Evolutionary conservation across 2,797 vertebrate genomes (phyloP).

Genomic region (Naso thynnoides): DNA sequence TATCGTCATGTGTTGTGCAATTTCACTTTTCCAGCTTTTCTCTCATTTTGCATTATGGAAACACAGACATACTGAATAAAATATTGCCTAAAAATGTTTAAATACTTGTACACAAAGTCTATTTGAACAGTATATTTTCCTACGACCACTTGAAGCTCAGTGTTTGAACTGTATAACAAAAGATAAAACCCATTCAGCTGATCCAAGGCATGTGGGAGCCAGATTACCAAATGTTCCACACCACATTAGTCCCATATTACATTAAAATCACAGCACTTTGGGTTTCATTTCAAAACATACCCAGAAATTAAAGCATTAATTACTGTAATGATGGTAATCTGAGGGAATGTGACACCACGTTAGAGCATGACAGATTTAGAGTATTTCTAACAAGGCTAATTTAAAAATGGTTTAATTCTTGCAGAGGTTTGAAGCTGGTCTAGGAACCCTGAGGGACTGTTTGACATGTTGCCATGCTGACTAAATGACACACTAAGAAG

Average conservation of each 20-base stretch:
- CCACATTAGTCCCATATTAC: constrained; percentile 79
- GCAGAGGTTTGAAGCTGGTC: constrained; percentile 72
- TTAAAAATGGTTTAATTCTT: constrained; percentile 79
- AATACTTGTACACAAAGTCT: constrained; percentile 42
- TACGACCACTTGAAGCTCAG: constrained; percentile 51
- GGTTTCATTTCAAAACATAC: constrained; percentile 79
- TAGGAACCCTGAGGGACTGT: constrained; percentile 64
- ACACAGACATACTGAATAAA: constrained; percentile 14
- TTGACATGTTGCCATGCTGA: constrained; percentile 68
- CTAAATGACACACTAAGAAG: constrained; percentile 44
- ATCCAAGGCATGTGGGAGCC: constrained; percentile 74
- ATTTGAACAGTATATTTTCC: constrained; percentile 44
- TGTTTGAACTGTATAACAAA: constrained; percentile 64
- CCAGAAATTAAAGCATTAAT: constrained; percentile 83
- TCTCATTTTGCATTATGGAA: not conserved
- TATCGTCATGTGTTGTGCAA: constrained; percentile 3
- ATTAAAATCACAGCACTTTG: constrained; percentile 77
- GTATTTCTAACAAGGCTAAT: constrained; percentile 77
- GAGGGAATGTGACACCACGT: constrained; percentile 78
- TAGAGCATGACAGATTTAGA: constrained; percentile 83
- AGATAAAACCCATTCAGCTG: constrained; percentile 73
- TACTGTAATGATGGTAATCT: constrained; percentile 84
- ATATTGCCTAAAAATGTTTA: constrained; percentile 20
- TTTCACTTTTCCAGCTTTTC: constrained; percentile 26
- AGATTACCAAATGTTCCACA: constrained; percentile 78